Evolutionary conservation across 2,888 invertebrate genomes (phyloP).

Genomic region (Melipona beecheii): DNA sequence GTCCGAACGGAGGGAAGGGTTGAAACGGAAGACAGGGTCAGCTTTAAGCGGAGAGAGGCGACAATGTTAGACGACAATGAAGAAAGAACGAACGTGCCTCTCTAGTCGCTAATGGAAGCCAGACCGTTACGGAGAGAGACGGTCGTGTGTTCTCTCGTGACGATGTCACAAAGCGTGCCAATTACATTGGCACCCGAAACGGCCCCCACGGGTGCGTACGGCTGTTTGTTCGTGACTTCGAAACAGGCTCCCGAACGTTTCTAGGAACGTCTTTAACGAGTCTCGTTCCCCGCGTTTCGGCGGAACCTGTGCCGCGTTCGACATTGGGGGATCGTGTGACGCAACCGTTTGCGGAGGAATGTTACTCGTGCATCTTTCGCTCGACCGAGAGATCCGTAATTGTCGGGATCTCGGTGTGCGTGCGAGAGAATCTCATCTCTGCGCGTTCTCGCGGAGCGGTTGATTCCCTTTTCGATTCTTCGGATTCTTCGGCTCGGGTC

Average conservation of each 20-base stretch:
- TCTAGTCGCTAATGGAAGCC: constrained; percentile 54
- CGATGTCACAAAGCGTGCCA: constrained; percentile 59
- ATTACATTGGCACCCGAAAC: constrained; percentile 54
- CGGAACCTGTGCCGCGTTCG: not conserved
- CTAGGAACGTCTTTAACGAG: constrained; percentile 43
- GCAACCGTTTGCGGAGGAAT: not conserved
- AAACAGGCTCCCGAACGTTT: constrained; percentile 27
- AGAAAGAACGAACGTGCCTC: constrained; percentile 29
- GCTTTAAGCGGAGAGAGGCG: not conserved
- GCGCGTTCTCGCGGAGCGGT: not conserved
- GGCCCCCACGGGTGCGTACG: constrained; percentile 37
- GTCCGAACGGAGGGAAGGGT: constrained; percentile 18
- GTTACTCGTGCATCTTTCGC: not conserved
- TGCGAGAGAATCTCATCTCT: not conserved
- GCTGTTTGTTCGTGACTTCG: constrained; percentile 43
- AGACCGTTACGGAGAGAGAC: constrained; percentile 23
- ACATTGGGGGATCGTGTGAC: not conserved
- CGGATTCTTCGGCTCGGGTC: not conserved
- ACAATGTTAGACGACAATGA: constrained; percentile 2
- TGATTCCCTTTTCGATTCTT: not conserved
- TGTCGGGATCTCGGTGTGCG: not conserved
- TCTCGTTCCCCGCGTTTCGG: constrained; percentile 19
- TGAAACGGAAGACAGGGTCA: constrained; percentile 11
- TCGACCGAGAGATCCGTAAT: not conserved
- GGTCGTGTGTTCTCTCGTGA: constrained; percentile 37